A percentile compares a stretch with the other conserved stretches of the same genome.
Conservation (phyloP, 2,113 vertebrate genomes). For the Parus major region DNA sequence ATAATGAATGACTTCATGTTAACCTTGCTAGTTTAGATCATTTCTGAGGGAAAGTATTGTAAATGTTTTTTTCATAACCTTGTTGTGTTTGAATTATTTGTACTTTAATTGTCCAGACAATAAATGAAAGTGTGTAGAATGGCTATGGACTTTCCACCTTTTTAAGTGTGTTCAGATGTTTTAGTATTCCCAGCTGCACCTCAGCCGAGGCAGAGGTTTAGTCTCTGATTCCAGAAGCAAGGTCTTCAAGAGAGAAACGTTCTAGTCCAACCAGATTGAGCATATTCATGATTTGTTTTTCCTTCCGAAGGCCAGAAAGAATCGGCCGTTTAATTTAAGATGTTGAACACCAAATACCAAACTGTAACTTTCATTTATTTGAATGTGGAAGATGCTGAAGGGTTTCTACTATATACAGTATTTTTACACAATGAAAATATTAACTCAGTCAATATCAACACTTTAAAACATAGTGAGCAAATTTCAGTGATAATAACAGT, state of each 20-base stretch:
- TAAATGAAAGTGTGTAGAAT: constrained; percentile 98
- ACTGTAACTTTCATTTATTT: constrained; percentile 54
- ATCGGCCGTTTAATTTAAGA: constrained; percentile 8
- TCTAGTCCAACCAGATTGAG: constrained; percentile 31
- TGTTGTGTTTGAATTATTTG: constrained; percentile 99
- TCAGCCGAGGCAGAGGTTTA: constrained; percentile 6
- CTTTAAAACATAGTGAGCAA: constrained; percentile 37
- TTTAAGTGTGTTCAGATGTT: constrained; percentile 77
- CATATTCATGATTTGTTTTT: constrained; percentile 42
- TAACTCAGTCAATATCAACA: constrained; percentile 52
- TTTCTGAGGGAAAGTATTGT: constrained; percentile 91
- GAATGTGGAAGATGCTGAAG: constrained; percentile 47
- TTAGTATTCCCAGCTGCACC: constrained; percentile 51
- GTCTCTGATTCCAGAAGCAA: constrained; percentile 31
- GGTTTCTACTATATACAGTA: constrained; percentile 62
- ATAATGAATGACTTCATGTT: constrained; percentile 99
- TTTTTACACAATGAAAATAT: constrained; percentile 63
- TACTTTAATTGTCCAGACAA: constrained; percentile 99
- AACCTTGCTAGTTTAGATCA: constrained; percentile 99
- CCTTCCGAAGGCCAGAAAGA: constrained; percentile 1
- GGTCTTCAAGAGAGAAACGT: constrained; percentile 32
- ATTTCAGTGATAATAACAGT: constrained; percentile 1
- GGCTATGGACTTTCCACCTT: constrained; percentile 81
- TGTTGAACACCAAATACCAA: constrained; percentile 41
- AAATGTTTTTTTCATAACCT: constrained; percentile 84